phyloP scores from a whole-genome alignment of 2,797 vertebrate genomes.

The Danio kyathit region DNA sequence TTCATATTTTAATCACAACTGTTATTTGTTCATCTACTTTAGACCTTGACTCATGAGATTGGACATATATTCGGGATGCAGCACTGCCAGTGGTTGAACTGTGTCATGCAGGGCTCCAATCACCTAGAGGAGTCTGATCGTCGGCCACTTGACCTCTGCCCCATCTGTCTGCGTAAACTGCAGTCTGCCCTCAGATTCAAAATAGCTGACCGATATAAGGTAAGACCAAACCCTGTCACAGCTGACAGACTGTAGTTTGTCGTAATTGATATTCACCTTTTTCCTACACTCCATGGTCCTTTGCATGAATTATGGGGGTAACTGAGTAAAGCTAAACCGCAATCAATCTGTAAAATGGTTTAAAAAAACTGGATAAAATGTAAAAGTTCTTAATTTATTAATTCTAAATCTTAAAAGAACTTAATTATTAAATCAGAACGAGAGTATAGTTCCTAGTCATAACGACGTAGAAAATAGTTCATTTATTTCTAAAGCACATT shows the following conservation, averaged over 20 bases:
- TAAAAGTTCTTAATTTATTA: no score
- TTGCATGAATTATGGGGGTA: no score
- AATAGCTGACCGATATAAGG: conserved; percentile 67
- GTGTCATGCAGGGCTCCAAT: conserved; percentile 83
- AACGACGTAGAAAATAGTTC: no score
- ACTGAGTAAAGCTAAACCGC: no score
- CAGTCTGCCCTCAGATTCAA: conserved; percentile 73
- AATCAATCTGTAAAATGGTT: no score
- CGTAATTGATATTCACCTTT: neutral
- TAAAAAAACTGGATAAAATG: no score
- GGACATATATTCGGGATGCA: conserved; percentile 80
- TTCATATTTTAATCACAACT: neutral
- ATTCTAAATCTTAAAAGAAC: no score
- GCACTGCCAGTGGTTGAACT: conserved; percentile 81
- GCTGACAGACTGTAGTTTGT: neutral
- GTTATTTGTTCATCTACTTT: conserved; percentile 38
- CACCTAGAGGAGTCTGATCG: conserved; percentile 81
- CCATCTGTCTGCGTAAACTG: conserved; percentile 77
- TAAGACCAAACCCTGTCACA: neutral
- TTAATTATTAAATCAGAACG: no score
- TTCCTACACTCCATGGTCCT: no score
- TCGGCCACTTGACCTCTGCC: conserved; percentile 76
- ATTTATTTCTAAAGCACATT: no score
- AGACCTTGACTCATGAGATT: conserved; percentile 81
- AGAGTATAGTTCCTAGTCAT: no score